These are phyloP conservation scores for Actenoides lindsayi DNA, from an alignment of 2,113 vertebrate genomes.

Conservation along the genomic window DNA sequence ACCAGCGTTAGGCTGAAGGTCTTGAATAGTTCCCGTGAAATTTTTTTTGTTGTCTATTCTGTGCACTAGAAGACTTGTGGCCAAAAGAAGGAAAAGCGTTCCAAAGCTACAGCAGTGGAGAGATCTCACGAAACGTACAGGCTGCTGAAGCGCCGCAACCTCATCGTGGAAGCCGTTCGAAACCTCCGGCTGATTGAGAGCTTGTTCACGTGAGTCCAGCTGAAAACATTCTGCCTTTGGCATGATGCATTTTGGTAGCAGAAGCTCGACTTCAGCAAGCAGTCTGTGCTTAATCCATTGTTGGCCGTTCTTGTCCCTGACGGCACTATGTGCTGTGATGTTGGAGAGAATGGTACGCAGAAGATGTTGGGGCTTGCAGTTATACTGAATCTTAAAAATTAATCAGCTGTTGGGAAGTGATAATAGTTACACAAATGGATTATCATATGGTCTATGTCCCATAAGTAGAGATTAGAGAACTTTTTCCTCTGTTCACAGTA, in stretches of 20 bases:
- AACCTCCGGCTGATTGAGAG: conserved; percentile 89
- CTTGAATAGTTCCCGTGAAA: background rate
- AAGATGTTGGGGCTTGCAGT: background rate
- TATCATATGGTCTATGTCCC: accelerated
- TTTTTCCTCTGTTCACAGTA: background rate
- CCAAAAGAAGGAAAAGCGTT: conserved; percentile 23
- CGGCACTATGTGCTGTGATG: accelerated
- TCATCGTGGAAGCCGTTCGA: conserved; percentile 90
- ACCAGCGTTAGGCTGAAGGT: accelerated
- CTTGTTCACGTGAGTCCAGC: conserved; percentile 84
- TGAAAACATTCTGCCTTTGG: accelerated
- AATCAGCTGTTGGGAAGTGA: background rate
- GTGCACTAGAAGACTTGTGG: conserved; percentile 13
- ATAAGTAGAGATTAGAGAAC: background rate
- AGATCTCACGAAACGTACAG: conserved; percentile 86
- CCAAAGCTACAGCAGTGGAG: conserved; percentile 35
- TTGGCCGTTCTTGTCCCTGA: background rate
- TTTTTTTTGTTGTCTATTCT: background rate
- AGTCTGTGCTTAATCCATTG: background rate
- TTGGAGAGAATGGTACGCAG: background rate
- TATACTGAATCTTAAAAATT: background rate
- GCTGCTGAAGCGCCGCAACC: conserved; percentile 89
- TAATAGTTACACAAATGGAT: background rate
- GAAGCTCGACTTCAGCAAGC: background rate
- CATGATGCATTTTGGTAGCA: no score